Evolutionary conservation across 2,888 invertebrate species (phyloP), one percentile per base, ranked within the genome.

Genomic region (Mimachlamys varia): DNA sequence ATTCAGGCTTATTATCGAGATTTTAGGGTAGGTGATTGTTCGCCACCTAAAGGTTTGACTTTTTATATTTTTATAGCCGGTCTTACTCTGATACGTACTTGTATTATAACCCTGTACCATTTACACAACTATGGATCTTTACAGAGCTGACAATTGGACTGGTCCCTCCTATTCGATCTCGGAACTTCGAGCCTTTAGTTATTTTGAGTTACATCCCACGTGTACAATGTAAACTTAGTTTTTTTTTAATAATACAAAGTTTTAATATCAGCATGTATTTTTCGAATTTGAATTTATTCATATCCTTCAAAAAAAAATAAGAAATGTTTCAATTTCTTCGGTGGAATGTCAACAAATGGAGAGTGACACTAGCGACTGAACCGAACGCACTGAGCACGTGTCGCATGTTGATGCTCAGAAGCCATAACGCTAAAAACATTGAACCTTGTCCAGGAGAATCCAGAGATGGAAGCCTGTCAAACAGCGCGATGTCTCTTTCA

Each of bases 391-490:
- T 22, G 22, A 76, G 7, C 27, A 13, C 12, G 19, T 76, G 12
- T 33, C 33, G 15, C 76, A 76, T 76, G 76, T 33, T 33, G 27
- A 76, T 76, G 22, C 76, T 12, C 12, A 33, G 76, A 76, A 76
- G 76, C 76, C 76, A 76, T 76, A 76, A 76, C 76, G 22, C 76
- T 76, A 13, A 12, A 76, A 76, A 76, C 76, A 76, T 33, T 76
- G 76, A 12, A 76, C 12, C 27, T 76, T 76, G 76, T 76, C 76
- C 13, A 33, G 76, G 76, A 76, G 13, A 27, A 33, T 76, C 33
- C 22, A 76, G 76, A 76, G 76, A 76, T 76, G 27, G 76, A 76
- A 76, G 76, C 76, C 76, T 76, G 76, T 76, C 76, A 76, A 76
- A 76, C 76, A 76, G 27, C 76, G 33, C 76, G 33, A 76, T 76